phyloP scores from a whole-genome alignment of 2,888 invertebrate species.

The Ormyrus nitidulus region DNA sequence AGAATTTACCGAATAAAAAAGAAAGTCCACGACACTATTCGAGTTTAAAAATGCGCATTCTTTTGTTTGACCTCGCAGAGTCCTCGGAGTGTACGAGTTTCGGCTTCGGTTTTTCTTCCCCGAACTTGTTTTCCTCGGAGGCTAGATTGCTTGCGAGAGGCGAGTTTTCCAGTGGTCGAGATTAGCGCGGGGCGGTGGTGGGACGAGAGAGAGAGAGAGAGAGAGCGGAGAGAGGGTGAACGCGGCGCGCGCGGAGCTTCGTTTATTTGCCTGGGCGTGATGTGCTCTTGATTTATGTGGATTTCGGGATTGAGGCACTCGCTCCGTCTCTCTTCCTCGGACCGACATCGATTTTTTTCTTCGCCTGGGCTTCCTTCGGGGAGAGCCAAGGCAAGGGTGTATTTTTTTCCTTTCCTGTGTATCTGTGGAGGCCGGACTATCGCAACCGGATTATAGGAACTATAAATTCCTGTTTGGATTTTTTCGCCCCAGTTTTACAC shows the following conservation, averaged over 20 bases:
- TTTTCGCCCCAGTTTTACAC: constrained; percentile 15
- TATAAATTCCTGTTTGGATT: constrained; percentile 44
- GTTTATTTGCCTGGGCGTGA: constrained; percentile 45
- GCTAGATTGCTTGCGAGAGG: constrained; percentile 17
- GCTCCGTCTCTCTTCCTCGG: constrained; percentile 2
- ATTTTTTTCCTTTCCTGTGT: neutral
- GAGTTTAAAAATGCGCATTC: constrained; percentile 7
- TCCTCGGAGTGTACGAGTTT: constrained; percentile 21
- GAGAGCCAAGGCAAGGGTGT: neutral
- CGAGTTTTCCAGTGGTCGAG: constrained; percentile 37
- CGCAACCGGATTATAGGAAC: constrained; percentile 31
- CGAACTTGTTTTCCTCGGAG: neutral
- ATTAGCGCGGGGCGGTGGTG: constrained; percentile 2
- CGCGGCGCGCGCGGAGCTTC: constrained; percentile 1
- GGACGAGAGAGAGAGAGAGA: neutral
- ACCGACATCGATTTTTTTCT: constrained; percentile 38
- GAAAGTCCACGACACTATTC: neutral
- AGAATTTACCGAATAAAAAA: neutral
- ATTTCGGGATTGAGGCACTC: constrained; percentile 31
- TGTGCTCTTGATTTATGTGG: constrained; percentile 47
- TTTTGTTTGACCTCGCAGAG: neutral
- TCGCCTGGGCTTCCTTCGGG: neutral
- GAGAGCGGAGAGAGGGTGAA: constrained; percentile 15
- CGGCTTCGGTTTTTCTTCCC: constrained; percentile 7
- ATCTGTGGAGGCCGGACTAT: constrained; percentile 19